Conservation (phyloP, 2,888 invertebrate species). For the Escarpia spicata region DNA sequence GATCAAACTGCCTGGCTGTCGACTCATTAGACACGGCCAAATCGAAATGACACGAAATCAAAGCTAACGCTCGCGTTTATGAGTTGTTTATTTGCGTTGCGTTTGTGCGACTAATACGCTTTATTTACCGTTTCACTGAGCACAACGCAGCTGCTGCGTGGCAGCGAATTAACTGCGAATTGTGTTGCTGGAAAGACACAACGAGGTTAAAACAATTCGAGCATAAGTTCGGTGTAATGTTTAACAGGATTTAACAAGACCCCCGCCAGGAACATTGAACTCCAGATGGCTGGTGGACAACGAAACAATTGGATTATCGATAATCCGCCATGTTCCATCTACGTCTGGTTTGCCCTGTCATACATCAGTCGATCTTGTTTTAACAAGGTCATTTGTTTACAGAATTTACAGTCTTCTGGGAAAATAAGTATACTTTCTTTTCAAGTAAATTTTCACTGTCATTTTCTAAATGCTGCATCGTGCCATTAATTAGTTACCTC, state of each 20-base stretch:
- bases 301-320: neutral
- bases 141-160: neutral
- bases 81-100: slow-evolving; percentile 13
- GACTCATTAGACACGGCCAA: slow-evolving; percentile 6
- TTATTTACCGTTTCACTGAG: neutral
- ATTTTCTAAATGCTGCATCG: no score
- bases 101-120: neutral
- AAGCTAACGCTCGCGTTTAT: slow-evolving; percentile 4
- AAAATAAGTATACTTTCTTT: neutral
- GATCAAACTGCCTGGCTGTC: neutral
- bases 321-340: neutral
- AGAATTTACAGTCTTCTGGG: neutral
- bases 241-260: neutral
- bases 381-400: neutral
- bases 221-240: neutral
- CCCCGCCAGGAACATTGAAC: neutral
- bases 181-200: neutral
- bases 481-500: neutral
- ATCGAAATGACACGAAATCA: slow-evolving; percentile 16
- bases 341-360: neutral
- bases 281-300: slow-evolving; percentile 1
- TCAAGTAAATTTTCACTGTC: neutral
- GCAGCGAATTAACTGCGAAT: neutral
- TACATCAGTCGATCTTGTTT: neutral
- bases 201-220: neutral